Evolutionary conservation across 2,113 vertebrate genomes (phyloP), one percentile per base, ranked within the genome.

Genomic region (Hepsetus odoe): DNA sequence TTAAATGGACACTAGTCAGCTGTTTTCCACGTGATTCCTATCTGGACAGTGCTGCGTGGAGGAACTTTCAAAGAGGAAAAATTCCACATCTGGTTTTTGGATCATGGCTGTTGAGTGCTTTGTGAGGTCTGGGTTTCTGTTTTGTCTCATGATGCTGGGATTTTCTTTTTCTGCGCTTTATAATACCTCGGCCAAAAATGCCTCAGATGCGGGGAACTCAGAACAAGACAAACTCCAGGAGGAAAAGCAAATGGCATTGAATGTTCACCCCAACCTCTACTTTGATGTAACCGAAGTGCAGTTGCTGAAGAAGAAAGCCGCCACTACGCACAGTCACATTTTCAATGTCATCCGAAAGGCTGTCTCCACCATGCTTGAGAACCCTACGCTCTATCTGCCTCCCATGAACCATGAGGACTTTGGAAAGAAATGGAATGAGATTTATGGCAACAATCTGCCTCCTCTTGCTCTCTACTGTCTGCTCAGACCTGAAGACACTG

Each of bases 381-480:
- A 94, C 40, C 91, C 93, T 0, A 87, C 93, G 1, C 90, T 94
- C 86, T 99, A 97, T 91, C 92, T 98, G 87, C 96, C 98, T 82
- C 97, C 98, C 62, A 92, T 85, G 76, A 97, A 94, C 86, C 94
- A 99, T 0, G 89, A 86, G 76, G 95, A 96, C 86, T 99, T 99
- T 88, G 90, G 95, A 26, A 93, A 95, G 72, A 98, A 98, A 91
- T 99, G 98, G 98, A 99, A 99, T 85, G 98, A 99, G 91, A 96
- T 98, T 86, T 99, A 98, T 76, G 98, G 97, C 26, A 99, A 99
- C 90, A 98, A 99, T 88, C 90, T 99, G 82, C 96, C 97, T 77
- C 94, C 96, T 38, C 87, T 99, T 80, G 96, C 97, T 0, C 87
- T 99, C 75, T 99, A 99, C 88, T 99, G 97, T 90, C 90, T 99